Conservation (phyloP, 2,113 vertebrate species). For the Pholis gunnellus region DNA sequence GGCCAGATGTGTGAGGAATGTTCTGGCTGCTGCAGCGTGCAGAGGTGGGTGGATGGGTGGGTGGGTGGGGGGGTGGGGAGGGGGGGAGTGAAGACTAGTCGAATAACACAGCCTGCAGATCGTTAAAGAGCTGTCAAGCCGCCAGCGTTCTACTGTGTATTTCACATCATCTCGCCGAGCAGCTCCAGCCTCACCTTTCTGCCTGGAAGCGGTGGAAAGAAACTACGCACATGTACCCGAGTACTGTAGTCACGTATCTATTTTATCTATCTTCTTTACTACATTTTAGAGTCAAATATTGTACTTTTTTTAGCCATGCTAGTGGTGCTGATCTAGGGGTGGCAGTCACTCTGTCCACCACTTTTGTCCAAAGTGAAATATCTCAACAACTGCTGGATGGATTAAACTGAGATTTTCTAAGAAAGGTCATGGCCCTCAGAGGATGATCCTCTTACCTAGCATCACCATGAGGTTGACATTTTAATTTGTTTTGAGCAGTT, state of each 20-base stretch:
- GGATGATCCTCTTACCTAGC: background rate
- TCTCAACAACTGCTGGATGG: background rate
- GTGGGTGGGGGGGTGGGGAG: constrained; percentile 47
- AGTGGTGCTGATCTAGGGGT: too few species aligned
- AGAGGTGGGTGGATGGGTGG: constrained; percentile 59
- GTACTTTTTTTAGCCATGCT: background rate
- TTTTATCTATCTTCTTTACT: background rate
- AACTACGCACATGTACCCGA: background rate
- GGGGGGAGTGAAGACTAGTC: constrained; percentile 64
- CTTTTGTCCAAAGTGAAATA: background rate
- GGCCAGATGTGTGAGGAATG: constrained; percentile 88
- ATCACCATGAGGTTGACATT: background rate
- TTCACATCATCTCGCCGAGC: constrained; percentile 71
- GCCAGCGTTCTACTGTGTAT: constrained; percentile 78
- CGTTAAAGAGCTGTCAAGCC: constrained; percentile 81
- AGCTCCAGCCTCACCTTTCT: constrained; percentile 50
- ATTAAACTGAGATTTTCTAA: background rate
- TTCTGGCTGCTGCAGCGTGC: constrained; percentile 79
- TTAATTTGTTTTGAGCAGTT: background rate
- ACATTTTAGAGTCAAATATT: background rate
- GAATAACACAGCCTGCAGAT: constrained; percentile 82
- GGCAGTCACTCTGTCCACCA: background rate
- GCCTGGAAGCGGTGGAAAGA: constrained; percentile 37
- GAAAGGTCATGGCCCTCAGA: background rate
- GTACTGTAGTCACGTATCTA: background rate